These are phyloP conservation scores for Anthoptus insignis DNA, from an alignment of 2,888 invertebrate genomes.

Conservation along the genomic window DNA sequence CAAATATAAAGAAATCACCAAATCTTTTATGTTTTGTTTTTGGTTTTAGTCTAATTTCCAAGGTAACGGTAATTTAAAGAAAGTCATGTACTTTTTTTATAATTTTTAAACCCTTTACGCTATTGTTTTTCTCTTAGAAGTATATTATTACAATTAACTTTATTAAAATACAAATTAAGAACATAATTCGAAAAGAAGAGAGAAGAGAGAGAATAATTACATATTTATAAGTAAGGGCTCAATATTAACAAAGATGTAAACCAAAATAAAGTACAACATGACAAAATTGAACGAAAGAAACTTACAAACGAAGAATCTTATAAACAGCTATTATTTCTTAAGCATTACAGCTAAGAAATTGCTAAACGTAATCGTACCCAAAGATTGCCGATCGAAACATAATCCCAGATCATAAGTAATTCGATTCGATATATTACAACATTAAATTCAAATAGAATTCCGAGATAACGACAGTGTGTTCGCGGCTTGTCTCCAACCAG, in stretches of 20 bases:
- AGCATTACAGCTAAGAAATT: slow-evolving; percentile 26
- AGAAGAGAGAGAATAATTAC: too few species aligned
- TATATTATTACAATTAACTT: too few species aligned
- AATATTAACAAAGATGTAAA: not conserved
- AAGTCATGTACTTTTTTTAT: too few species aligned
- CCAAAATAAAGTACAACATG: not conserved
- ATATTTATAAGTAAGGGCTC: too few species aligned
- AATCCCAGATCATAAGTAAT: slow-evolving; percentile 35
- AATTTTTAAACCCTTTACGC: too few species aligned
- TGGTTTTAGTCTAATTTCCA: too few species aligned
- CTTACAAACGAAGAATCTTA: not conserved
- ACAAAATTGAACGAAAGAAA: not conserved
- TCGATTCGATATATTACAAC: slow-evolving; percentile 37
- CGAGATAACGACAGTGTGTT: slow-evolving; percentile 29
- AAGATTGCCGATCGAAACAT: slow-evolving; percentile 36
- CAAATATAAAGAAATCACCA: not conserved
- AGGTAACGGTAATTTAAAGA: too few species aligned
- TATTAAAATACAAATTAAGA: too few species aligned
- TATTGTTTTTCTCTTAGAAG: too few species aligned
- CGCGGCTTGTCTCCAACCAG: slow-evolving; percentile 31
- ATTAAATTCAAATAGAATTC: slow-evolving; percentile 36
- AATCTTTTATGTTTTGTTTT: not conserved
- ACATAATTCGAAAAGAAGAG: not conserved
- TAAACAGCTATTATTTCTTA: slow-evolving; percentile 18
- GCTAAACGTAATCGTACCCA: slow-evolving; percentile 29